These are phyloP conservation scores for Litoditis marina DNA, from an alignment of 2,888 invertebrate genomes.

Conservation along the genomic window DNA sequence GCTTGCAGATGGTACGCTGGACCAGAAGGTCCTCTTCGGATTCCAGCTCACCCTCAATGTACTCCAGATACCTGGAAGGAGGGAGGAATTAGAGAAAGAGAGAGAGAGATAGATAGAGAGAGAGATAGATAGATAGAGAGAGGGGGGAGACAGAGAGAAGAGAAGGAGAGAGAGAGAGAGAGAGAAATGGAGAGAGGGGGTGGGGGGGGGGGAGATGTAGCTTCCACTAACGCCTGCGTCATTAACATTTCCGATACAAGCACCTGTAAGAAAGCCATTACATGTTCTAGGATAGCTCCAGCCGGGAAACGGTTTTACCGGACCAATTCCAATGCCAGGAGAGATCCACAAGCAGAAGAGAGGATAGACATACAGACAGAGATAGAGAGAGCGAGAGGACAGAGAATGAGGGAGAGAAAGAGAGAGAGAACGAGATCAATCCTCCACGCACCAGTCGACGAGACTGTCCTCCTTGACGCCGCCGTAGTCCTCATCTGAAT, in stretches of 20 bases:
- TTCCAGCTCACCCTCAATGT: conserved; percentile 80
- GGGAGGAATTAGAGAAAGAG: too few relatives aligned
- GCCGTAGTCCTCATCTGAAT: conserved; percentile 48
- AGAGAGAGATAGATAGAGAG: too few relatives aligned
- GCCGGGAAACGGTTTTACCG: too few relatives aligned
- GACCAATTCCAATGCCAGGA: too few relatives aligned
- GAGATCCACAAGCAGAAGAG: too few relatives aligned
- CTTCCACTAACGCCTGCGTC: background rate
- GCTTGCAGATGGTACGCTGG: conserved; percentile 83
- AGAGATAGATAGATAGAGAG: background rate
- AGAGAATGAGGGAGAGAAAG: background rate
- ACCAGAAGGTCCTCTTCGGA: conserved; percentile 73
- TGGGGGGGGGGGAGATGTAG: background rate
- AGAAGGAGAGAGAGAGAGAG: background rate
- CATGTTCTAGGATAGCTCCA: too few relatives aligned
- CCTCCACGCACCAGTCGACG: conserved; percentile 83
- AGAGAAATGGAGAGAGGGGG: background rate
- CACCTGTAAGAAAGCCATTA: background rate
- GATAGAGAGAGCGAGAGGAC: too few relatives aligned
- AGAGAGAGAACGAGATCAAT: background rate
- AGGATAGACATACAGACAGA: too few relatives aligned
- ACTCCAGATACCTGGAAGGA: conserved; percentile 69
- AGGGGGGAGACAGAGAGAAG: background rate
- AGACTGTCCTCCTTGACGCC: conserved; percentile 68
- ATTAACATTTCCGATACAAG: conserved; percentile 1